A percentile compares a stretch with the other conserved stretches of the same genome.
phyloP scores from a whole-genome alignment of 2,888 invertebrate genomes.

The Stenolophus ochropezus region DNA sequence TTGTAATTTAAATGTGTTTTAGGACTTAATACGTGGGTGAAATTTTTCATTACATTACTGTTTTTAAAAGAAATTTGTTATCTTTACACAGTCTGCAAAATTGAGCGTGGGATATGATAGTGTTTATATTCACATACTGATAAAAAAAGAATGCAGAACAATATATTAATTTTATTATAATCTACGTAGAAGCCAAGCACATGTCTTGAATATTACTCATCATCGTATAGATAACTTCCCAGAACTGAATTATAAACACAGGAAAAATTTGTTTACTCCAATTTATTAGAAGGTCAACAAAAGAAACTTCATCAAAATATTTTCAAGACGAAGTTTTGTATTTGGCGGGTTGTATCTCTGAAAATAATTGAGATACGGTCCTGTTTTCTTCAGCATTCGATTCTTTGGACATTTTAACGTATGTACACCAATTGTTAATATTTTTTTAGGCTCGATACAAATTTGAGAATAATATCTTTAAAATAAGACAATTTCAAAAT shows the following conservation, averaged over 20 bases:
- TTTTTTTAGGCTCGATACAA: too few relatives aligned
- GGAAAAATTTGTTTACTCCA: background rate
- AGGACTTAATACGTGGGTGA: background rate
- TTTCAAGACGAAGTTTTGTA: background rate
- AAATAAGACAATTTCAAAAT: too few relatives aligned
- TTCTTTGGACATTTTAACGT: background rate
- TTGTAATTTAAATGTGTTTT: background rate
- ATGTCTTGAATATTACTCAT: slow-evolving; percentile 2
- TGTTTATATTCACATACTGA: slow-evolving; percentile 26
- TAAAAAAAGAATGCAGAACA: slow-evolving; percentile 12
- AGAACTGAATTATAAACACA: background rate
- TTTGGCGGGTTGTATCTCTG: background rate
- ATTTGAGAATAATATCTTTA: too few relatives aligned
- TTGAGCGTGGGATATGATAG: background rate
- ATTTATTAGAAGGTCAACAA: background rate
- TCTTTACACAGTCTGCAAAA: background rate
- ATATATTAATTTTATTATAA: background rate
- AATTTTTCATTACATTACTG: background rate
- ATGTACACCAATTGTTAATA: background rate
- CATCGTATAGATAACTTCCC: background rate
- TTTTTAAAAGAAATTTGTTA: background rate
- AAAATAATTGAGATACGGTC: background rate
- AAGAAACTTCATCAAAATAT: background rate
- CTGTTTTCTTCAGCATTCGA: background rate
- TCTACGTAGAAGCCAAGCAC: background rate